Conservation (phyloP, 2,113 vertebrate species). For the Carassius auratus region DNA sequence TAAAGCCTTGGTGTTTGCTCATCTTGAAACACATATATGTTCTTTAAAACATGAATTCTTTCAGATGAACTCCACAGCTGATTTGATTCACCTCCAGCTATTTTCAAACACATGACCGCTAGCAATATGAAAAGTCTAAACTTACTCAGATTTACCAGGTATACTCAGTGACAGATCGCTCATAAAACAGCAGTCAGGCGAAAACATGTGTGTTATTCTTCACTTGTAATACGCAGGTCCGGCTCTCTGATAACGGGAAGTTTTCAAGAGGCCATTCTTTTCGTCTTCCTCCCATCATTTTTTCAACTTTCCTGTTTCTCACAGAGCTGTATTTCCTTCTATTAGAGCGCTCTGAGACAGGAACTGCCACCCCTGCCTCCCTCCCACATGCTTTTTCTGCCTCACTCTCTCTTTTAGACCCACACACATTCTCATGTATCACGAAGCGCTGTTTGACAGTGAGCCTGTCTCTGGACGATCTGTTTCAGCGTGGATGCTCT, state of each 20-base stretch:
- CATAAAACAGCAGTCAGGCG: neutral
- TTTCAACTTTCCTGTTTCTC: constrained; percentile 56
- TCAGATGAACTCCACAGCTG: constrained; percentile 18
- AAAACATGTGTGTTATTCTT: constrained; percentile 11
- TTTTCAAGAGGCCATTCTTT: constrained; percentile 30
- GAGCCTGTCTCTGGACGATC: neutral
- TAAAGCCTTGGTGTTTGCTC: constrained; percentile 17
- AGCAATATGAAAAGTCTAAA: neutral
- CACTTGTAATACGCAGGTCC: neutral
- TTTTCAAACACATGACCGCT: neutral
- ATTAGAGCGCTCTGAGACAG: constrained; percentile 55
- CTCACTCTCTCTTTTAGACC: constrained; percentile 34
- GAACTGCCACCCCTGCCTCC: constrained; percentile 57
- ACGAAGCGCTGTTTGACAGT: constrained; percentile 8
- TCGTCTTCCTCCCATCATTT: constrained; percentile 31
- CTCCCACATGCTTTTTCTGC: constrained; percentile 45
- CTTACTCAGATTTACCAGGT: too few relatives aligned
- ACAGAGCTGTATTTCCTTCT: constrained; percentile 48
- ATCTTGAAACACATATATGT: constrained; percentile 18
- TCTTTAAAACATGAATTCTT: constrained; percentile 39
- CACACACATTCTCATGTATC: constrained; percentile 7
- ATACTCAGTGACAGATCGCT: neutral
- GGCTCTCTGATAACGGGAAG: constrained; percentile 33
- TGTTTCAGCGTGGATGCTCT: constrained; percentile 29
- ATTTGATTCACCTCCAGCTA: neutral